phyloP scores from a whole-genome alignment of 2,888 invertebrate species.

The Venustoraphidia nigricollis region DNA sequence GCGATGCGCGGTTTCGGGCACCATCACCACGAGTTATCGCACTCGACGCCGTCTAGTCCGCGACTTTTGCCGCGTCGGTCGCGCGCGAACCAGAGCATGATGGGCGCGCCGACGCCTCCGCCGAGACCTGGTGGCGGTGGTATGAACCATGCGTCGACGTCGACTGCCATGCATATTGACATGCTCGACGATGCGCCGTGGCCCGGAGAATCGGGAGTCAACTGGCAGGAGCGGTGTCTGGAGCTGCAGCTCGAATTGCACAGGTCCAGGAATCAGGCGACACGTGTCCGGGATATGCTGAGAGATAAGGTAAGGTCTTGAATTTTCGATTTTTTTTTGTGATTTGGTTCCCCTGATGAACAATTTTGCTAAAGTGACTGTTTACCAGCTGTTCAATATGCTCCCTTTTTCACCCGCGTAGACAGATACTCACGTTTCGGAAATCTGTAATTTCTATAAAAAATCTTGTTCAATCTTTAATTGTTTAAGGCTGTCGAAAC shows the following conservation, averaged over 20 bases:
- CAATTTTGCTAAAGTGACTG: no score
- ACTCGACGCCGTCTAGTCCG: slow-evolving; percentile 59
- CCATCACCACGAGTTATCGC: slow-evolving; percentile 18
- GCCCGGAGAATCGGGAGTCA: slow-evolving; percentile 34
- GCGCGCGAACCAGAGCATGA: slow-evolving; percentile 17
- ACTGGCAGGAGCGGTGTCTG: slow-evolving; percentile 81
- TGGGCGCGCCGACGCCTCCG: slow-evolving; percentile 17
- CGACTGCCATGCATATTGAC: slow-evolving; percentile 17
- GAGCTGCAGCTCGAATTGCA: slow-evolving; percentile 76
- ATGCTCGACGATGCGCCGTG: slow-evolving; percentile 26
- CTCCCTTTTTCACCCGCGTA: no score
- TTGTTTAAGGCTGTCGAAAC: no score
- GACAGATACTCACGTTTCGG: no score
- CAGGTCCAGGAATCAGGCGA: slow-evolving; percentile 72
- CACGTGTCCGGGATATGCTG: slow-evolving; percentile 73
- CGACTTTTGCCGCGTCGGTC: slow-evolving; percentile 43
- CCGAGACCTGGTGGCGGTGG: slow-evolving; percentile 20
- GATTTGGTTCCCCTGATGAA: no score
- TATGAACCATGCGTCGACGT: slow-evolving; percentile 20
- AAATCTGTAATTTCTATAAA: no score
- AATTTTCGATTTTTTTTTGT: not conserved
- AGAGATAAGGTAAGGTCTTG: slow-evolving; percentile 64
- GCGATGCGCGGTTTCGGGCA: slow-evolving; percentile 11
- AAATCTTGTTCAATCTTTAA: no score
- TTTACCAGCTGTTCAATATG: no score